Conservation (phyloP, 1,140 invertebrate genomes). For the Oreohelix idahoensis region DNA sequence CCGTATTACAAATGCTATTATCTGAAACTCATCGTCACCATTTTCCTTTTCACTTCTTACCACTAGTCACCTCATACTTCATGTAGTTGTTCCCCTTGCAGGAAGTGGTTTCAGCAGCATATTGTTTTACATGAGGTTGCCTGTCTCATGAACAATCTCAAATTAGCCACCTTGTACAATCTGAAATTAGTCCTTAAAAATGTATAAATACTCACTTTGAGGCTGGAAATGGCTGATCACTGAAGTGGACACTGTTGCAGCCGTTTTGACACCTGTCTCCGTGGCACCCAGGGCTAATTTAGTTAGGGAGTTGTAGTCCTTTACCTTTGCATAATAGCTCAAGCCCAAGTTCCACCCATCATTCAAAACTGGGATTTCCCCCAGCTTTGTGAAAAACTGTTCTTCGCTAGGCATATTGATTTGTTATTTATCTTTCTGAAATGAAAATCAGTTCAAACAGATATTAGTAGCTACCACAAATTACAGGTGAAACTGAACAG, state of each 20-base stretch:
- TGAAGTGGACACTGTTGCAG: slow-evolving; percentile 21
- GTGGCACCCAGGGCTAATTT: slow-evolving; percentile 9
- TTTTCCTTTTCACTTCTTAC: too few species aligned
- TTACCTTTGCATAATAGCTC: slow-evolving; percentile 26
- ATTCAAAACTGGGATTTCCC: slow-evolving; percentile 39
- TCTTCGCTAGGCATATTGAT: slow-evolving; percentile 28
- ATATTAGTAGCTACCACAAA: too few species aligned
- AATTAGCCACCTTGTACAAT: too few species aligned
- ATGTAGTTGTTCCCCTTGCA: background rate
- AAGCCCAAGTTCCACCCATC: slow-evolving; percentile 27
- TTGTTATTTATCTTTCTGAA: background rate
- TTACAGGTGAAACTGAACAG: too few species aligned
- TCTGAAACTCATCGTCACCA: too few species aligned
- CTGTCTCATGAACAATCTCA: too few species aligned
- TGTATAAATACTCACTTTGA: slow-evolving; percentile 36
- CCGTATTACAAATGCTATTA: too few species aligned
- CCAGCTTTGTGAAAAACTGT: slow-evolving; percentile 18
- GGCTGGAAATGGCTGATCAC: slow-evolving; percentile 25
- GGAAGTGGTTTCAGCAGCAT: too few species aligned
- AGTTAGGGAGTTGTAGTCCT: slow-evolving; percentile 23
- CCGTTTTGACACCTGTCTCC: slow-evolving; percentile 24
- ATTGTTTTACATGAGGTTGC: too few species aligned
- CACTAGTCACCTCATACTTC: background rate
- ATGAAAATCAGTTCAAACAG: background rate
- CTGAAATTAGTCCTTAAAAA: too few species aligned